A percentile compares a stretch with the other conserved stretches of the same genome.
These are phyloP conservation scores for Andinoacara biseriatus DNA, from an alignment of 2,113 vertebrate genomes.

Conservation along the genomic window DNA sequence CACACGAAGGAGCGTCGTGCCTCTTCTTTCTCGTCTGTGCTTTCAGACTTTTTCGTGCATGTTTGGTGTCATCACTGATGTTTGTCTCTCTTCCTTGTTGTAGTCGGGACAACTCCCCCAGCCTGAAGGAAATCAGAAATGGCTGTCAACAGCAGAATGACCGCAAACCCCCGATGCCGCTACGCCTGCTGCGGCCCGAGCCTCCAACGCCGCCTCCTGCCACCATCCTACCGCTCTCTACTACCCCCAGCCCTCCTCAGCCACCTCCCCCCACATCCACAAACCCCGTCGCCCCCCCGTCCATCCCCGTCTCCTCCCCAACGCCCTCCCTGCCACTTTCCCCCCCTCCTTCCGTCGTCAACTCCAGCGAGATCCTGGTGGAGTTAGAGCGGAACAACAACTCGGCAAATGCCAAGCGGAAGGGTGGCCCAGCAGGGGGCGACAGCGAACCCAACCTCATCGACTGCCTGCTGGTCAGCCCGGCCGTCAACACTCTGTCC, in stretches of 20 bases:
- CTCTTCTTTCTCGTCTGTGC: not conserved
- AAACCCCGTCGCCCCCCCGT: constrained; percentile 67
- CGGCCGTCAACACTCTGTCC: constrained; percentile 92
- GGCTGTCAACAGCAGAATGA: constrained; percentile 97
- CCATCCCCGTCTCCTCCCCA: constrained; percentile 54
- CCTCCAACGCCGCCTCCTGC: constrained; percentile 83
- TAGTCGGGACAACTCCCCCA: constrained; percentile 97
- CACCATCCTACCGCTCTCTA: constrained; percentile 55
- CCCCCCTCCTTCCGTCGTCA: constrained; percentile 88
- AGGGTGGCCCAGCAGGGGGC: constrained; percentile 83
- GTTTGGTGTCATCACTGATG: not conserved
- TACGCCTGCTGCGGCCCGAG: constrained; percentile 92
- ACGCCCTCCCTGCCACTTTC: constrained; percentile 71
- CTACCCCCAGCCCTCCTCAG: constrained; percentile 38
- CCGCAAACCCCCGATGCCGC: constrained; percentile 93
- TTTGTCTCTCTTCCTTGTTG: not conserved
- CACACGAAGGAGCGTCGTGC: constrained; percentile 6
- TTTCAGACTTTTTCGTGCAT: not conserved
- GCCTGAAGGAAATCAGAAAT: constrained; percentile 97
- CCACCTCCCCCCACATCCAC: constrained; percentile 49
- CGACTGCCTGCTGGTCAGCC: constrained; percentile 98
- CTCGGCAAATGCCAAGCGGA: constrained; percentile 88
- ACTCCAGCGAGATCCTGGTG: constrained; percentile 96
- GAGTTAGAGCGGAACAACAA: constrained; percentile 96
- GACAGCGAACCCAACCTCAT: constrained; percentile 98